Evolutionary conservation across 2,888 invertebrate species (phyloP).

Genomic region (Synanthedon andrenaeformis): DNA sequence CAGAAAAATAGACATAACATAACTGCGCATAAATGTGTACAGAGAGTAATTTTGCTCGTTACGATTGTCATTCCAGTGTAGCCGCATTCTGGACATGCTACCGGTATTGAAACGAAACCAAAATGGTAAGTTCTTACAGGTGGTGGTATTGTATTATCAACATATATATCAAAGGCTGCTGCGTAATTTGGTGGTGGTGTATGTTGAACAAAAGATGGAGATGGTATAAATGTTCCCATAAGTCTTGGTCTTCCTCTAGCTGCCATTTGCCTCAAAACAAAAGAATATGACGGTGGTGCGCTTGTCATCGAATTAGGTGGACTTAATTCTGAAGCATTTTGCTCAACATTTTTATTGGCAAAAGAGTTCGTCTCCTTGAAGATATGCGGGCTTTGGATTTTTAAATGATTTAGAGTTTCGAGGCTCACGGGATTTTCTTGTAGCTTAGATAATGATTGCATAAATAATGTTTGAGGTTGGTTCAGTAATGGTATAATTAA

Average conservation of each 20-base stretch:
- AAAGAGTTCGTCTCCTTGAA: not conserved
- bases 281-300: slow-evolving; percentile 59
- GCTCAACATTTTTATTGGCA: slow-evolving; percentile 2
- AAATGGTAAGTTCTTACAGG: slow-evolving; percentile 35
- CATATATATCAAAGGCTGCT: slow-evolving; percentile 54
- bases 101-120: slow-evolving; percentile 44
- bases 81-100: slow-evolving; percentile 52
- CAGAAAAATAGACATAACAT: slow-evolving; percentile 52
- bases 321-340: slow-evolving; percentile 25
- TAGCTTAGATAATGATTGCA: slow-evolving; percentile 42
- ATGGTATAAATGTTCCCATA: slow-evolving; percentile 57
- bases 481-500: slow-evolving; percentile 3
- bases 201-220: slow-evolving; percentile 52
- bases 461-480: slow-evolving; percentile 39
- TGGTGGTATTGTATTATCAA: slow-evolving; percentile 37
- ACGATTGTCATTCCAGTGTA: slow-evolving; percentile 43
- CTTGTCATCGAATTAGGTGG: slow-evolving; percentile 50
- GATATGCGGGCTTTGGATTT: not conserved
- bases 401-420: slow-evolving; percentile 17
- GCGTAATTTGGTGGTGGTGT: slow-evolving; percentile 57
- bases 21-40: slow-evolving; percentile 53
- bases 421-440: slow-evolving; percentile 32
- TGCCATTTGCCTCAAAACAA: slow-evolving; percentile 51
- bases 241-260: slow-evolving; percentile 41
- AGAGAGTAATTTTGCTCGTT: slow-evolving; percentile 41